These are phyloP conservation scores for Enoplolaimus lenunculus DNA, from an alignment of 2,888 invertebrate genomes.

Conservation along the genomic window DNA sequence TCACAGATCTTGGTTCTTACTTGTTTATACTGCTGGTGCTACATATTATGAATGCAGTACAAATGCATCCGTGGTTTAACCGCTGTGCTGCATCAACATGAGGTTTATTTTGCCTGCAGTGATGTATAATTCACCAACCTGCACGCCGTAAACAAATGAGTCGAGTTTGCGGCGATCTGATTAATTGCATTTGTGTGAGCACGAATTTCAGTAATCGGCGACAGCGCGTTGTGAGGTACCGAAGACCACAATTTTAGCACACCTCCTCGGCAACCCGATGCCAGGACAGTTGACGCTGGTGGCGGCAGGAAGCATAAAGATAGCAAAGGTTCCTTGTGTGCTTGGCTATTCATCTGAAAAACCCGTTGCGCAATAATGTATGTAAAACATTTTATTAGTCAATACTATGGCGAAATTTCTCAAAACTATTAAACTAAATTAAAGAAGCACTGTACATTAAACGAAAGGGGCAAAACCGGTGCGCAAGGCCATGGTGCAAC, in stretches of 20 bases:
- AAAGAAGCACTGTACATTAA: not conserved
- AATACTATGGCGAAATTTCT: no score
- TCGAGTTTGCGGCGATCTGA: constrained; percentile 53
- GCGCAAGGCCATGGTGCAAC: no score
- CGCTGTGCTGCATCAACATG: no score
- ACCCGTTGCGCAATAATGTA: no score
- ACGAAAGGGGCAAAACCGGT: not conserved
- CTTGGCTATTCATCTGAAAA: constrained; percentile 51
- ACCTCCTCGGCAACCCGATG: constrained; percentile 62
- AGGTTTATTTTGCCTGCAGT: no score
- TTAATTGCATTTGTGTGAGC: constrained; percentile 56
- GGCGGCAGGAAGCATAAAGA: constrained; percentile 53
- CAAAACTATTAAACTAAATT: no score
- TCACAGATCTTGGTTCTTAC: no score
- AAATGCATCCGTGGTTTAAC: no score
- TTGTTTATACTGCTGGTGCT: no score
- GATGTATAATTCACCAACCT: no score
- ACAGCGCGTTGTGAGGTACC: constrained; percentile 55
- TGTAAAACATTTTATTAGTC: no score
- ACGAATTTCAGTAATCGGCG: constrained; percentile 53
- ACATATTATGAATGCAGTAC: no score
- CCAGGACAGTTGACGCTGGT: constrained; percentile 48
- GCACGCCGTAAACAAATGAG: constrained; percentile 60
- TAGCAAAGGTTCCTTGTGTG: constrained; percentile 73
- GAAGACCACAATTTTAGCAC: constrained; percentile 59